Evolutionary conservation across 2,797 vertebrate species (phyloP).

Genomic region (Sebastiscus albofasciatus): DNA sequence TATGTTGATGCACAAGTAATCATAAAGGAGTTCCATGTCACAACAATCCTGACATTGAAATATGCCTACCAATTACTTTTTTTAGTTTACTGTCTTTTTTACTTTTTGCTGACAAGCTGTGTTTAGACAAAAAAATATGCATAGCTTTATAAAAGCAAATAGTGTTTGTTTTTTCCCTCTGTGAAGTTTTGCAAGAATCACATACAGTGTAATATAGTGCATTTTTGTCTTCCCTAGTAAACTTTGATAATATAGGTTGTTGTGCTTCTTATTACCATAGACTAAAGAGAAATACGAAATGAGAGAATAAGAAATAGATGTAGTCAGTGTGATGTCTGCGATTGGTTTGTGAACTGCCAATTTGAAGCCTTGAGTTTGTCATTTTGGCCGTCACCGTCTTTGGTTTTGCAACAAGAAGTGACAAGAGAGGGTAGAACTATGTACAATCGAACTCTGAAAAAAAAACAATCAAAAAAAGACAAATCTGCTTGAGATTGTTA

Average conservation of each 20-base stretch:
- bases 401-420: no score
- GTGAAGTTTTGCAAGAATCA: not conserved
- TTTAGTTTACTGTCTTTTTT: not conserved
- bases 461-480: not conserved
- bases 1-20: not conserved
- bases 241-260: not conserved
- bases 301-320: no score
- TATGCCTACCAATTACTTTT: not conserved
- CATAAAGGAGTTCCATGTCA: not conserved
- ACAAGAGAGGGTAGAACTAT: no score
- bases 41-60: not conserved
- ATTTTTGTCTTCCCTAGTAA: not conserved
- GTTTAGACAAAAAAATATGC: not conserved
- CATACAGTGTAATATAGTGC: not conserved
- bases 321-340: no score
- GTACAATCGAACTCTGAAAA: not conserved
- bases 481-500: slow-evolving; percentile 34
- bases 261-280: not conserved
- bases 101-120: not conserved
- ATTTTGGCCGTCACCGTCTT: no score
- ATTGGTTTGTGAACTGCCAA: no score
- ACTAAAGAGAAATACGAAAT: no score
- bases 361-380: no score
- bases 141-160: not conserved
- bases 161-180: no score